Conservation (phyloP, 1,140 invertebrate genomes). For the Drosophila parabipectinata region DNA sequence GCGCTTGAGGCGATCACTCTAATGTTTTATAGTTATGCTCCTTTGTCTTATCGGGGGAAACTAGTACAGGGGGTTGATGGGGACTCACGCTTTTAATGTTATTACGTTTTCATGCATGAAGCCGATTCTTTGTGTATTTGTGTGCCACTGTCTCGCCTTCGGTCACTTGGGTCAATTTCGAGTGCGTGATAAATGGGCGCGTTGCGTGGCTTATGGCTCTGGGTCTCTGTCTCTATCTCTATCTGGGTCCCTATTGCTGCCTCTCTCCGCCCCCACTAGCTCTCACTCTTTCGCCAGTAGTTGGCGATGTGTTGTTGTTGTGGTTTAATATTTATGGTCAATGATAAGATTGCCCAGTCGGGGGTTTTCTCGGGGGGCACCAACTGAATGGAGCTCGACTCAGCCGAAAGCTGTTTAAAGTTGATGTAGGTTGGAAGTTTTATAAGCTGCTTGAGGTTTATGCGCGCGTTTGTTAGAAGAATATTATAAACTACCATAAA, state of each 20-base stretch:
- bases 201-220: slow-evolving; percentile 57
- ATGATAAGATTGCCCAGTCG: slow-evolving; percentile 79
- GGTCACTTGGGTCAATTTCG: slow-evolving; percentile 72
- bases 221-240: slow-evolving; percentile 10
- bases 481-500: slow-evolving; percentile 63
- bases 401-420: slow-evolving; percentile 61
- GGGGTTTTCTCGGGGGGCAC: slow-evolving; percentile 41
- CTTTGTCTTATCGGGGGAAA: slow-evolving; percentile 58
- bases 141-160: slow-evolving; percentile 31
- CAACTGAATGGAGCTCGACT: slow-evolving; percentile 26
- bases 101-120: slow-evolving; percentile 35
- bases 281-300: slow-evolving; percentile 6
- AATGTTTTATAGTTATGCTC: slow-evolving; percentile 45
- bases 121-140: slow-evolving; percentile 14
- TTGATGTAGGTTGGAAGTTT: slow-evolving; percentile 78
- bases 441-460: slow-evolving; percentile 59
- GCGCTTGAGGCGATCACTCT: slow-evolving; percentile 43
- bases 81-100: slow-evolving; percentile 51
- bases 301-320: slow-evolving; percentile 45
- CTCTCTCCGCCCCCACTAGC: not conserved
- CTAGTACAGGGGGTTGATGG: slow-evolving; percentile 15
- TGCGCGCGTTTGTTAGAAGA: slow-evolving; percentile 22
- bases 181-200: slow-evolving; percentile 79
- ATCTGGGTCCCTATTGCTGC: not conserved
- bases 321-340: slow-evolving; percentile 75